phyloP scores from a whole-genome alignment of 2,888 invertebrate species.

The Idaea straminata region DNA sequence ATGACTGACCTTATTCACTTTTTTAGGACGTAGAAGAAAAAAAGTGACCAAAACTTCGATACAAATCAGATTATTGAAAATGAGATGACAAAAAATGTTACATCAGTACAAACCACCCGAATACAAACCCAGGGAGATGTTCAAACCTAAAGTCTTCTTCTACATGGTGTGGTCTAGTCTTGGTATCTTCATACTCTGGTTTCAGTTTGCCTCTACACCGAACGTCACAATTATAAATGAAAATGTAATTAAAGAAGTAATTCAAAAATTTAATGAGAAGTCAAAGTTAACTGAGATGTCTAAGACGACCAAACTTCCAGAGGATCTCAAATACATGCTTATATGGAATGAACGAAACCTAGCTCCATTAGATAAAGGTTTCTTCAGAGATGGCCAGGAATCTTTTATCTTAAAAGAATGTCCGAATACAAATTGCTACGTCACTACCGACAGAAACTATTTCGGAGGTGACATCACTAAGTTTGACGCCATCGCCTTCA shows the following conservation, averaged over 20 bases:
- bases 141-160: neutral
- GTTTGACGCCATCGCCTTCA: slow-evolving; percentile 63
- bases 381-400: neutral
- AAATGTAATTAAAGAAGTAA: neutral
- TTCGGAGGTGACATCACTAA: slow-evolving; percentile 46
- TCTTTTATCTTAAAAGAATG: slow-evolving; percentile 43
- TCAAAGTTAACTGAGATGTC: neutral
- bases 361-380: neutral
- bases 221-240: neutral
- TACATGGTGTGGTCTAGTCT: neutral
- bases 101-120: neutral
- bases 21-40: no score
- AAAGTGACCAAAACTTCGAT: no score
- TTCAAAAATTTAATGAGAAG: neutral
- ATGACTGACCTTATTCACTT: no score
- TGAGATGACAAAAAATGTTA: neutral
- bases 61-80: neutral
- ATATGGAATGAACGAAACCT: neutral
- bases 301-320: neutral
- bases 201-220: neutral
- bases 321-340: neutral
- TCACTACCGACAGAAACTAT: slow-evolving; percentile 47
- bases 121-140: neutral
- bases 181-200: neutral
- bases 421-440: slow-evolving; percentile 56